Conservation (phyloP, 1,140 invertebrate species). For the Aphelenchoides fujianensis region DNA sequence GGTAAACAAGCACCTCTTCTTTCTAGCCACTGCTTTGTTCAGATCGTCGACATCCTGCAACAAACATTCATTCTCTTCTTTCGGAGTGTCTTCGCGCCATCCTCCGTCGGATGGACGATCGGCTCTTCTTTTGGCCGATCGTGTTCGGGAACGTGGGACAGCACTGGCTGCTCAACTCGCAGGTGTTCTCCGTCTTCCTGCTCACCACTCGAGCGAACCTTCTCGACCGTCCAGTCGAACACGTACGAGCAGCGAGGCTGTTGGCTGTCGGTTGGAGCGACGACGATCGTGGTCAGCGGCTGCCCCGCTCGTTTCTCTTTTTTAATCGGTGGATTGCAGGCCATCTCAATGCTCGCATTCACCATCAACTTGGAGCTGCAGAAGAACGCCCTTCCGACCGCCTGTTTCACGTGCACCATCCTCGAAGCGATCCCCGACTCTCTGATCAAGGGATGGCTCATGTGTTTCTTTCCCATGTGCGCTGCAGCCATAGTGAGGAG, state of each 20-base stretch:
- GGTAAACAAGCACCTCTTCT: background rate
- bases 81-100: too few relatives aligned
- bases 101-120: background rate
- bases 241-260: background rate
- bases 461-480: background rate
- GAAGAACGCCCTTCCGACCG: background rate
- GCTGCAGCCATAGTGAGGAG: background rate
- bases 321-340: background rate
- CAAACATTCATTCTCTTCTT: too few relatives aligned
- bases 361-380: background rate
- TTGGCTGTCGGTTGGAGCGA: background rate
- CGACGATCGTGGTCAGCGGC: background rate
- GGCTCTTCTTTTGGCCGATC: background rate
- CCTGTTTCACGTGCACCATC: background rate
- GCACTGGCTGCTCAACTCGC: background rate
- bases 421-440: background rate
- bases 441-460: constrained; percentile 11
- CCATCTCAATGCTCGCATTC: background rate
- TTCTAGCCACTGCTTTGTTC: too few relatives aligned
- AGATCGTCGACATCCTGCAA: too few relatives aligned
- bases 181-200: background rate
- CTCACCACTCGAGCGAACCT: background rate
- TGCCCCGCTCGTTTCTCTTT: background rate
- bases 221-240: background rate
- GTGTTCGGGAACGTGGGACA: constrained; percentile 4